A percentile compares a stretch with the other conserved stretches of the same genome.
Evolutionary conservation across 2,797 vertebrate species (phyloP).

Genomic region (Bradypus variegatus): DNA sequence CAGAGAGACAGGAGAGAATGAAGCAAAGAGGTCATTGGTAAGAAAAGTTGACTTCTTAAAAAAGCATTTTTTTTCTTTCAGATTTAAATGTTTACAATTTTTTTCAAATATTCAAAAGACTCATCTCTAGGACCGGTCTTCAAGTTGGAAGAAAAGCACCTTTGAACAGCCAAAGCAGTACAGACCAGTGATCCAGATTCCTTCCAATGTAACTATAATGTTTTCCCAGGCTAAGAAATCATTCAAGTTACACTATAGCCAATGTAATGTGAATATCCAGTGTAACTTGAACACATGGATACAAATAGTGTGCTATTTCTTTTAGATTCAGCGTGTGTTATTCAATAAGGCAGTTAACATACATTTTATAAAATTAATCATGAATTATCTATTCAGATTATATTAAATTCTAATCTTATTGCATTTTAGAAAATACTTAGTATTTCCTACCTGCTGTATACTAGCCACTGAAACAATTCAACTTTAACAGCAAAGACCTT

Average conservation of each 20-base stretch:
- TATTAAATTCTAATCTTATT: neutral
- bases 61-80: neutral
- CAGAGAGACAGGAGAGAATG: neutral
- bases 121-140: neutral
- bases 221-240: neutral
- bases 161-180: neutral
- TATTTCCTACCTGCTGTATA: neutral
- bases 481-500: conserved; percentile 1
- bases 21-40: neutral
- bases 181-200: neutral
- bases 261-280: neutral
- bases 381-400: conserved; percentile 14
- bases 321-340: neutral
- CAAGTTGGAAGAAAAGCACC: neutral
- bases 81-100: neutral
- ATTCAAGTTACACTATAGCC: neutral
- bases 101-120: neutral
- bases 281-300: neutral
- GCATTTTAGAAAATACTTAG: conserved; percentile 9
- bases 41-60: neutral
- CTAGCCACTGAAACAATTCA: neutral
- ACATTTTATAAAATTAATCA: neutral
- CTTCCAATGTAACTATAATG: neutral
- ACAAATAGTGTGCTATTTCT: neutral
- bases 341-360: neutral